A percentile compares a stretch with the other conserved stretches of the same genome.
Conservation (phyloP, 2,797 vertebrate genomes). For the Chelmon rostratus region DNA sequence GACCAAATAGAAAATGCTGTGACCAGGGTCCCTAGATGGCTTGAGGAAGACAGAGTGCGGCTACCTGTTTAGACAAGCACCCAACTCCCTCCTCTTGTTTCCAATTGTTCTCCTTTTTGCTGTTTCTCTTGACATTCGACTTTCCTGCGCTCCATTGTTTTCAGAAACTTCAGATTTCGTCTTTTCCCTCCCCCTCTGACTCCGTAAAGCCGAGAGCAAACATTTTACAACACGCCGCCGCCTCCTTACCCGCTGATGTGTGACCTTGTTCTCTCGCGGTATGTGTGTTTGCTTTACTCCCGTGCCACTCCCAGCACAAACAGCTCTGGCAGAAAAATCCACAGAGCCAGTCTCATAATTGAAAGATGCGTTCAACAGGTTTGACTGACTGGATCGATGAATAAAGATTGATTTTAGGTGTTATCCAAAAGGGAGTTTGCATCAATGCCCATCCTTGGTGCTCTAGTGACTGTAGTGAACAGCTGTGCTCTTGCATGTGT, state of each 20-base stretch:
- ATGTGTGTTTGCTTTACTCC: constrained; percentile 77
- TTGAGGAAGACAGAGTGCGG: constrained; percentile 8
- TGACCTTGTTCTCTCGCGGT: constrained; percentile 54
- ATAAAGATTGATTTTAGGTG: constrained; percentile 1
- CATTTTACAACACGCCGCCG: constrained; percentile 9
- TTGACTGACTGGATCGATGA: background rate
- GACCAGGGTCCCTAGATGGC: constrained; percentile 12
- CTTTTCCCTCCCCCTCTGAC: background rate
- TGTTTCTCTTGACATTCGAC: constrained; percentile 1
- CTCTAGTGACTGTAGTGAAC: background rate
- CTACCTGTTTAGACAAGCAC: constrained; percentile 56
- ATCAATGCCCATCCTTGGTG: constrained; percentile 1
- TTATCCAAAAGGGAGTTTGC: background rate
- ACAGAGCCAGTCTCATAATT: constrained; percentile 25
- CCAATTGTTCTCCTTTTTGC: constrained; percentile 8
- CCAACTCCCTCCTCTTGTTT: constrained; percentile 29
- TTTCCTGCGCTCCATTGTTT: constrained; percentile 9
- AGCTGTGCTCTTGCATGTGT: constrained; percentile 3
- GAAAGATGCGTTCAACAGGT: constrained; percentile 12
- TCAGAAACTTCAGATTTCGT: constrained; percentile 10
- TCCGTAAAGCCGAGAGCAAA: constrained; percentile 33
- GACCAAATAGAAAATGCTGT: constrained; percentile 28
- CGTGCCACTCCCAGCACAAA: constrained; percentile 76
- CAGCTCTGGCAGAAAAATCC: constrained; percentile 40
- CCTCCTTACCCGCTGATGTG: constrained; percentile 57